Conservation (phyloP, 2,797 vertebrate genomes). For the Darevskia nairensis region DNA sequence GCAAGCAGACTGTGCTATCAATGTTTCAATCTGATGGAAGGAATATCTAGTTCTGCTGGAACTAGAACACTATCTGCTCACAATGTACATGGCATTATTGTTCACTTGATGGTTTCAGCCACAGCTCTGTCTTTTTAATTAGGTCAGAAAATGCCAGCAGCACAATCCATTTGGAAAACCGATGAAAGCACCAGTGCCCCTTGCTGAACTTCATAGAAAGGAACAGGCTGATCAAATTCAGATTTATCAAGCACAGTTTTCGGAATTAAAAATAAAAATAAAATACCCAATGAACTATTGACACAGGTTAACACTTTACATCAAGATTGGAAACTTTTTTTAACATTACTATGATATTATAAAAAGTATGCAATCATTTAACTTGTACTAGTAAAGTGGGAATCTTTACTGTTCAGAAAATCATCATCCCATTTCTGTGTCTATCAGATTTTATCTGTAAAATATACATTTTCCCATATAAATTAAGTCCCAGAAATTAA, state of each 20-base stretch:
- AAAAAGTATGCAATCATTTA: neutral
- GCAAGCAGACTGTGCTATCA: neutral
- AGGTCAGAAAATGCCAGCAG: slow-evolving; percentile 71
- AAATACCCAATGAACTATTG: neutral
- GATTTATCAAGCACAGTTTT: slow-evolving; percentile 44
- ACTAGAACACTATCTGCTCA: slow-evolving; percentile 35
- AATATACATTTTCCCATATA: neutral
- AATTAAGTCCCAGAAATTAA: slow-evolving; percentile 16
- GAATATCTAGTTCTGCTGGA: slow-evolving; percentile 18
- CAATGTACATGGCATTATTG: slow-evolving; percentile 52
- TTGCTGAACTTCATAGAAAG: slow-evolving; percentile 64
- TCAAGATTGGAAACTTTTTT: neutral
- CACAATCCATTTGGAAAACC: slow-evolving; percentile 73
- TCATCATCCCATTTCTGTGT: neutral
- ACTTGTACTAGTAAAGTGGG: slow-evolving; percentile 20
- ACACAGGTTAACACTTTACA: neutral
- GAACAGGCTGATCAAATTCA: slow-evolving; percentile 61
- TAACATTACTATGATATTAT: neutral
- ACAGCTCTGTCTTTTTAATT: slow-evolving; percentile 64
- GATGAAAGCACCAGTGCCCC: slow-evolving; percentile 53
- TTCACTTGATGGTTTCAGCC: slow-evolving; percentile 63
- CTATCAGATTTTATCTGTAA: neutral
- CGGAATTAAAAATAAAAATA: slow-evolving; percentile 53
- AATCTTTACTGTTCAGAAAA: neutral
- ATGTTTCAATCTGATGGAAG: slow-evolving; percentile 17